Percentiles rank a stretch among this genome's conserved stretches.
These are phyloP conservation scores for Agrotis clavis DNA, from an alignment of 2,888 invertebrate species.

Conservation along the genomic window DNA sequence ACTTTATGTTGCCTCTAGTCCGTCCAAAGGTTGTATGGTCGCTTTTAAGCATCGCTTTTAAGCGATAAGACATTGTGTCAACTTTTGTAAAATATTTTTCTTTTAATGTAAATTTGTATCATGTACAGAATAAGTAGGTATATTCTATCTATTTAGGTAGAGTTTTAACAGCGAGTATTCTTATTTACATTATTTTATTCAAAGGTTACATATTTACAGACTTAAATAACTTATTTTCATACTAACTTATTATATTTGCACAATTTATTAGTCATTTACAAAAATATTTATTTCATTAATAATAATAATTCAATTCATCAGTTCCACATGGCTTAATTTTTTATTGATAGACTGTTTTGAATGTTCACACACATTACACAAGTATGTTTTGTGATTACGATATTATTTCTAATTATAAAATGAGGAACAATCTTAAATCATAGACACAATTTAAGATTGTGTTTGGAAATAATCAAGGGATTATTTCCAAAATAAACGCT, in stretches of 20 bases:
- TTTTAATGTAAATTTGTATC: too few relatives aligned
- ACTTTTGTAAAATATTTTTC: too few relatives aligned
- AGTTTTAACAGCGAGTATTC: neutral
- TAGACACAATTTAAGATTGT: too few relatives aligned
- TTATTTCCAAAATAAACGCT: neutral
- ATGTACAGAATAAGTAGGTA: too few relatives aligned
- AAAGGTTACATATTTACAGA: conserved; percentile 38
- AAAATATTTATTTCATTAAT: neutral
- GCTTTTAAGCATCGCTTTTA: too few relatives aligned
- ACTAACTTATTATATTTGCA: neutral
- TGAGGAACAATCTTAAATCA: neutral
- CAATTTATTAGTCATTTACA: neutral
- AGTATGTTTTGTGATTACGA: neutral
- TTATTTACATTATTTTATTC: conserved; percentile 23
- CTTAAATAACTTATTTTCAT: conserved; percentile 12
- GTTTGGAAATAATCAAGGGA: neutral
- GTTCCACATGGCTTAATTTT: neutral
- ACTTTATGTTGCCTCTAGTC: neutral
- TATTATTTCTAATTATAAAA: neutral
- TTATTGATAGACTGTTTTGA: neutral
- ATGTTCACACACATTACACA: neutral
- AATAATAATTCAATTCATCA: neutral
- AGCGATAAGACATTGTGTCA: too few relatives aligned
- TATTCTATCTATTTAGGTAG: too few relatives aligned
- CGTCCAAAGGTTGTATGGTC: too few relatives aligned